Conservation (phyloP, 2,797 vertebrate species). For the Fringilla coelebs region DNA sequence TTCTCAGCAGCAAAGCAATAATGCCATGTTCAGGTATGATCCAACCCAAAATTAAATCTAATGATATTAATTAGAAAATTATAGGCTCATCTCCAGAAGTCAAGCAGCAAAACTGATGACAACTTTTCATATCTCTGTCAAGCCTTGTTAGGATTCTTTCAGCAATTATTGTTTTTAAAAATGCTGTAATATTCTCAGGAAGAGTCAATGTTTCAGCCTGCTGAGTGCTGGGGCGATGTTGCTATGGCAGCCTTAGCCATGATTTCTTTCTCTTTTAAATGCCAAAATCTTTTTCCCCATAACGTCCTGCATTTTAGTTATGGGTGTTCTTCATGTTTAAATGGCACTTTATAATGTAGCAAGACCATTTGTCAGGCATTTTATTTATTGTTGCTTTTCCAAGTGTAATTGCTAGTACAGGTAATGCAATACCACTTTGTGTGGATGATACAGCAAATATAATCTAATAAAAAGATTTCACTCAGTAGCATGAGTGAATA, state of each 20-base stretch:
- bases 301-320: neutral
- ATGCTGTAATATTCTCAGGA: neutral
- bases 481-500: neutral
- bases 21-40: neutral
- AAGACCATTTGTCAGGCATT: neutral
- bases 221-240: constrained; percentile 55
- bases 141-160: neutral
- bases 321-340: neutral
- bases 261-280: constrained; percentile 36
- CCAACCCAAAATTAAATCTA: neutral
- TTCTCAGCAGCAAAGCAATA: neutral
- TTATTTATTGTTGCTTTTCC: neutral
- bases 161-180: constrained; percentile 13
- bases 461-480: neutral
- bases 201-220: neutral
- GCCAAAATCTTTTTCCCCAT: neutral
- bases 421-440: neutral
- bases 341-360: neutral
- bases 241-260: constrained; percentile 62
- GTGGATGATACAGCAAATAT: neutral
- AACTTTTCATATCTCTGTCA: neutral
- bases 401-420: neutral
- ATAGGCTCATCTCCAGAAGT: neutral
- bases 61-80: neutral
- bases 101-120: neutral